These are phyloP conservation scores for Oryzias curvinotus DNA, from an alignment of 2,113 vertebrate species.

Conservation along the genomic window DNA sequence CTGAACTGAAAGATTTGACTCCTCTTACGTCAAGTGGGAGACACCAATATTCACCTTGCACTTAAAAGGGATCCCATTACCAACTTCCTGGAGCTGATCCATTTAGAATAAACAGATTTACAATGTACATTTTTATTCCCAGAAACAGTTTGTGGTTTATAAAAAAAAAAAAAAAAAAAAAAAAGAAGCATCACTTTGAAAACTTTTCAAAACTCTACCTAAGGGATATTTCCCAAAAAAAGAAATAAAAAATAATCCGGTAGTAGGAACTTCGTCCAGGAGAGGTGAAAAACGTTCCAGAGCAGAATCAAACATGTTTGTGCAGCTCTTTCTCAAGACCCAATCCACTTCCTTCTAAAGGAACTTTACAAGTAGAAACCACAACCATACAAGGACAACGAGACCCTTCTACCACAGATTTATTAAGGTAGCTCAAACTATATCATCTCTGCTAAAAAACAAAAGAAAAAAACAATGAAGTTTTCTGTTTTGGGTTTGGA, in stretches of 20 bases:
- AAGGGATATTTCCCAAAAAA: not conserved
- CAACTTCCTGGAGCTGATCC: no score
- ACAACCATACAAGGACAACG: not conserved
- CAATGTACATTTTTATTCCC: no score
- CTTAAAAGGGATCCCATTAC: no score
- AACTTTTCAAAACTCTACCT: no score
- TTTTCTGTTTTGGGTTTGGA: slow-evolving; percentile 9
- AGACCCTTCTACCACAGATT: not conserved
- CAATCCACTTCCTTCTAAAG: not conserved
- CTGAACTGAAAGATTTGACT: no score
- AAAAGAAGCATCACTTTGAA: no score
- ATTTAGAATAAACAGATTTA: no score
- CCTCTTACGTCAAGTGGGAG: no score
- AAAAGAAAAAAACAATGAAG: slow-evolving; percentile 20
- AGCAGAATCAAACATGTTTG: slow-evolving; percentile 32
- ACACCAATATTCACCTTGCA: no score
- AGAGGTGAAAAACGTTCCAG: not conserved
- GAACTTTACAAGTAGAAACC: slow-evolving; percentile 4
- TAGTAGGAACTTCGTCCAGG: not conserved
- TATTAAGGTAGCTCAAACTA: no score
- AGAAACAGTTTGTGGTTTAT: no score
- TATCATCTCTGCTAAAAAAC: not conserved
- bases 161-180: no score
- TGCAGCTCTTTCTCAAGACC: slow-evolving; percentile 23
- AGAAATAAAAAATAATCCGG: slow-evolving; percentile 11